Conservation (phyloP, 2,797 vertebrate genomes). For the Liasis olivaceus region DNA sequence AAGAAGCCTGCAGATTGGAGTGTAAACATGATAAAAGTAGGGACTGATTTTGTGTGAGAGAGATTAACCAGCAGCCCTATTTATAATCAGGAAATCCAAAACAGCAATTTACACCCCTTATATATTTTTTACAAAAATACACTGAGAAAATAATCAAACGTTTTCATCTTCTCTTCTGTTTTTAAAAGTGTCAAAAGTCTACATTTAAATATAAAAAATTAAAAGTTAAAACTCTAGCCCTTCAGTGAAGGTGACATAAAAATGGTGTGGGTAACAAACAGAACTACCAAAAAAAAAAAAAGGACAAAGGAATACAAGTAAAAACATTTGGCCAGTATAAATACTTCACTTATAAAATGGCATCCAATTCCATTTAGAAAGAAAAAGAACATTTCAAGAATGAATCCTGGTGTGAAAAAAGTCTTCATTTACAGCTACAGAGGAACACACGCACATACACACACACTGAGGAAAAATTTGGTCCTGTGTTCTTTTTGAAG, state of each 20-base stretch:
- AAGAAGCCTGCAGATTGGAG: conserved; percentile 98
- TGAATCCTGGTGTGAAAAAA: conserved; percentile 87
- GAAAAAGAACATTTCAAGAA: conserved; percentile 81
- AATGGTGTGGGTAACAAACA: conserved; percentile 89
- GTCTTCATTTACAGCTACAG: conserved; percentile 86
- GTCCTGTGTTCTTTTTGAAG: conserved; percentile 95
- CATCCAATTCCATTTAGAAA: conserved; percentile 96
- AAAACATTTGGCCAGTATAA: conserved; percentile 97
- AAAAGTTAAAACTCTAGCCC: conserved; percentile 99
- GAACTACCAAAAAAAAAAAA: conserved; percentile 80
- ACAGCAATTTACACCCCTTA: conserved; percentile 98
- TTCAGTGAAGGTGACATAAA: conserved; percentile 99
- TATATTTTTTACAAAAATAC: conserved; percentile 99
- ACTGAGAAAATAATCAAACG: conserved; percentile 99
- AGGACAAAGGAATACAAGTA: conserved; percentile 75
- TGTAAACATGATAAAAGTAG: conserved; percentile 96
- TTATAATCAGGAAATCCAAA: conserved; percentile 93
- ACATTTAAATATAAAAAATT: conserved; percentile 99
- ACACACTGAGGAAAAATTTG: conserved; percentile 92
- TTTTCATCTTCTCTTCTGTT: conserved; percentile 91
- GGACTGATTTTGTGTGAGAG: conserved; percentile 85
- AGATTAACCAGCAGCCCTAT: conserved; percentile 91
- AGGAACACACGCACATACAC: conserved; percentile 75
- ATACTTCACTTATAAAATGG: conserved; percentile 99
- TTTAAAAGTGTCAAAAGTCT: conserved; percentile 99